Percentiles rank a stretch among this genome's conserved stretches.
phyloP scores from a whole-genome alignment of 2,113 vertebrate species.

The Megaleporinus macrocephalus region DNA sequence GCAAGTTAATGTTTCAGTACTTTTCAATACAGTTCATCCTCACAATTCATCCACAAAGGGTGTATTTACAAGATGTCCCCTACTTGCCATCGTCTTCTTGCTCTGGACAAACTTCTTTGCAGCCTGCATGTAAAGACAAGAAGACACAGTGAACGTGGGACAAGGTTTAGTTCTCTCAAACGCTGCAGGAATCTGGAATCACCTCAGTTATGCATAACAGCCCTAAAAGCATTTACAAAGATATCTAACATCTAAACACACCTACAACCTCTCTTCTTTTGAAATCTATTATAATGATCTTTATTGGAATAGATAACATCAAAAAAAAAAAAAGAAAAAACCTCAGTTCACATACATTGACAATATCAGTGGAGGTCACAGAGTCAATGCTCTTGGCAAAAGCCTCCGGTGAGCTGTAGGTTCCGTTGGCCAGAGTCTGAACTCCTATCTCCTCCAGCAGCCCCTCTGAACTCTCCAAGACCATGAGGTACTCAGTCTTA shows the following conservation, averaged over 20 bases:
- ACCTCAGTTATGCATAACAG: no score
- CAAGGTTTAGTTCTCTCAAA: background rate
- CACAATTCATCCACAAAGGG: slow-evolving; percentile 87
- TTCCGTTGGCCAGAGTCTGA: slow-evolving; percentile 79
- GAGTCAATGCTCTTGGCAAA: slow-evolving; percentile 82
- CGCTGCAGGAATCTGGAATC: no score
- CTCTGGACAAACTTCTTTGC: slow-evolving; percentile 90
- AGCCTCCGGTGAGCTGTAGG: slow-evolving; percentile 74
- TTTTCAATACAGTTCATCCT: slow-evolving; percentile 43
- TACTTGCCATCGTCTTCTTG: slow-evolving; percentile 89
- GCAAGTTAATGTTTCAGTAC: slow-evolving; percentile 15
- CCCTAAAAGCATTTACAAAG: no score
- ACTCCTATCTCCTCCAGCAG: slow-evolving; percentile 88
- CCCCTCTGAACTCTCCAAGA: slow-evolving; percentile 80
- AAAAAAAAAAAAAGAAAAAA: background rate
- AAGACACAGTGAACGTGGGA: background rate
- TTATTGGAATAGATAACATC: background rate
- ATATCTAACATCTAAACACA: no score
- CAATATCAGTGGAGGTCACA: slow-evolving; percentile 77
- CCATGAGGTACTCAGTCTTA: slow-evolving; percentile 87
- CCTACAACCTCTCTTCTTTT: background rate
- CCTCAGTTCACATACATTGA: slow-evolving; percentile 78
- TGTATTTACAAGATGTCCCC: slow-evolving; percentile 83
- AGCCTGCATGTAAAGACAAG: slow-evolving; percentile 73
- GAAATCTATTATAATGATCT: background rate